A percentile compares a stretch with the other conserved stretches of the same genome.
phyloP scores from a whole-genome alignment of 2,888 invertebrate species.

The Orthonevra nobilis region DNA sequence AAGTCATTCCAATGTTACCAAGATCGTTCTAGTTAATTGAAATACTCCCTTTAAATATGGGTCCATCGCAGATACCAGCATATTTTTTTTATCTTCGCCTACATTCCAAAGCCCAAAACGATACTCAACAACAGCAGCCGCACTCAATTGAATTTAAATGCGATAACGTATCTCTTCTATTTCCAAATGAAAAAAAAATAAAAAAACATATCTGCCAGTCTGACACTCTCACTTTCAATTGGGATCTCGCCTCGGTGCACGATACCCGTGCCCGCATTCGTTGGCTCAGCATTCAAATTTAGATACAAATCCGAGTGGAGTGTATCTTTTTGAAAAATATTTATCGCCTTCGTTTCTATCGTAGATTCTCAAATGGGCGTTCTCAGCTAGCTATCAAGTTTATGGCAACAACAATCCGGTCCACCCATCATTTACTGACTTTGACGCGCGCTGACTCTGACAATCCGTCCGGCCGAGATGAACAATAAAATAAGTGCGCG shows the following conservation, averaged over 20 bases:
- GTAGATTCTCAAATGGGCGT: conserved; percentile 7
- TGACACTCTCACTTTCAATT: conserved; percentile 41
- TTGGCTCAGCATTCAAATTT: conserved; percentile 43
- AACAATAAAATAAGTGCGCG: too few relatives aligned
- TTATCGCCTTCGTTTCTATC: conserved; percentile 3
- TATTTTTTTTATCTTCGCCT: too few relatives aligned
- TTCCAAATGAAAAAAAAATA: conserved; percentile 11
- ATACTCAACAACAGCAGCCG: conserved; percentile 2
- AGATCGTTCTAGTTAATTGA: too few relatives aligned
- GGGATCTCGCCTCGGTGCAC: too few relatives aligned
- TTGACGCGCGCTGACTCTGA: too few relatives aligned
- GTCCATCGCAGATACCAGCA: too few relatives aligned
- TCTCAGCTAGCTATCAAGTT: background rate
- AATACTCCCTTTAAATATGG: too few relatives aligned
- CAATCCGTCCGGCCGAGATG: too few relatives aligned
- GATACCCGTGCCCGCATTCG: conserved; percentile 39
- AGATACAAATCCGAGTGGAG: background rate
- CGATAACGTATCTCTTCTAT: conserved; percentile 37
- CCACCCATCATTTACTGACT: conserved; percentile 10
- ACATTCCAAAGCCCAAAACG: too few relatives aligned
- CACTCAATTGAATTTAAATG: conserved; percentile 16
- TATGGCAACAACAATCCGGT: conserved; percentile 7
- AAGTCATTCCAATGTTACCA: too few relatives aligned
- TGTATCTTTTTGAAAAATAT: background rate
- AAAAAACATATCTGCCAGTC: conserved; percentile 18